These are phyloP conservation scores for Lasaia peninsularis DNA, from an alignment of 1,140 invertebrate genomes.

Conservation along the genomic window DNA sequence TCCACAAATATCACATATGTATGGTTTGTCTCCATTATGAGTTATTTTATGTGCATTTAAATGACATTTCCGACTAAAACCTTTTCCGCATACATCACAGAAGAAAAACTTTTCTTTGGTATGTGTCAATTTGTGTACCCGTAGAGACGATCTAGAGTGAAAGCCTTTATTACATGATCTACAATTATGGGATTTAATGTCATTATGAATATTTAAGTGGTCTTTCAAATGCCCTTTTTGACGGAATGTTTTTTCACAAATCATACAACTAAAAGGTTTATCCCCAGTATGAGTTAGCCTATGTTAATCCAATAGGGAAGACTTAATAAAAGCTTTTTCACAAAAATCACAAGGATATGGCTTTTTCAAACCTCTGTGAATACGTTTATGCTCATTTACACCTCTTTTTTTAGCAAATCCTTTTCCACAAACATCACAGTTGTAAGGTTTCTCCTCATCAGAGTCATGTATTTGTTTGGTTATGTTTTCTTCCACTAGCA, in stretches of 20 bases:
- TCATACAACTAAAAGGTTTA: neutral
- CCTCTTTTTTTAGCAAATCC: neutral
- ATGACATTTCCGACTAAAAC: neutral
- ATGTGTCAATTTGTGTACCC: neutral
- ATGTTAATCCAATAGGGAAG: neutral
- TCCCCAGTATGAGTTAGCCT: neutral
- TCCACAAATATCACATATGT: neutral
- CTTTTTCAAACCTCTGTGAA: neutral
- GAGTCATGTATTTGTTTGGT: neutral
- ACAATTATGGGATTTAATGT: neutral
- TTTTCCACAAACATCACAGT: neutral
- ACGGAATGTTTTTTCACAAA: neutral
- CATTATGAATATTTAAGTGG: constrained; percentile 3
- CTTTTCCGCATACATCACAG: neutral
- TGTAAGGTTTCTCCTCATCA: neutral
- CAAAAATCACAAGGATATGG: neutral
- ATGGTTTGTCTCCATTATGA: neutral
- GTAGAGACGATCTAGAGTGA: neutral
- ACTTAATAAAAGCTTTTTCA: neutral
- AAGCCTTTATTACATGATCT: neutral
- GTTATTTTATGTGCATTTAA: neutral
- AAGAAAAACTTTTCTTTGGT: neutral
- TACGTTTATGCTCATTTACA: neutral
- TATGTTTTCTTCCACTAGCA: too few relatives aligned
- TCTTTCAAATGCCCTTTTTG: constrained; percentile 1